Percentiles rank a stretch among this genome's conserved stretches.
These are phyloP conservation scores for Agrypnia vestita DNA, from an alignment of 1,140 invertebrate species.

Conservation along the genomic window DNA sequence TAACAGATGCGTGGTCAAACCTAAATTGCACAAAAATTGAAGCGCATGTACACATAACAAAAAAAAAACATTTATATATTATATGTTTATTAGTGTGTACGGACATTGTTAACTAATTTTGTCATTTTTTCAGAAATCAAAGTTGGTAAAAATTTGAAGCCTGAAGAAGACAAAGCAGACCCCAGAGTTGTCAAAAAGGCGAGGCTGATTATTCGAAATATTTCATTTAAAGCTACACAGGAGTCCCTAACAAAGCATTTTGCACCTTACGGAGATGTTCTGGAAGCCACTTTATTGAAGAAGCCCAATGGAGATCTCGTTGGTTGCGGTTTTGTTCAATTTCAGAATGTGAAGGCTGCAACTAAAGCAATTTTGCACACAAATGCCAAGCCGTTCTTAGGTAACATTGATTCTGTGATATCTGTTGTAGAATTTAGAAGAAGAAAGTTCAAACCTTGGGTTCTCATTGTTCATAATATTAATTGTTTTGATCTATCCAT, in stretches of 20 bases:
- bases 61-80: too few relatives aligned
- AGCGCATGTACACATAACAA: too few relatives aligned
- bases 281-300: conserved; percentile 84
- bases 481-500: too few relatives aligned
- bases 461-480: too few relatives aligned
- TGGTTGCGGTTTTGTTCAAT: conserved; percentile 90
- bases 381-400: conserved; percentile 83
- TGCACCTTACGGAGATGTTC: conserved; percentile 83
- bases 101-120: too few relatives aligned
- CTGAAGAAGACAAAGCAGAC: conserved; percentile 36
- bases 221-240: conserved; percentile 85
- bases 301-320: conserved; percentile 85
- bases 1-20: too few relatives aligned
- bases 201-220: conserved; percentile 83
- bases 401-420: conserved; percentile 65
- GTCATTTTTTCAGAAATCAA: conserved; percentile 35
- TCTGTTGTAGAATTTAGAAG: background rate
- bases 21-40: too few relatives aligned
- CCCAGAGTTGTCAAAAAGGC: conserved; percentile 69
- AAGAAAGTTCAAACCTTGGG: too few relatives aligned
- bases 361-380: conserved; percentile 85
- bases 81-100: too few relatives aligned
- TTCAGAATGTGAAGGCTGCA: conserved; percentile 82
- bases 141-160: conserved; percentile 13
- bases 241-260: conserved; percentile 83